phyloP scores from a whole-genome alignment of 2,113 vertebrate species.

The Cyphomyrus plagiostoma region DNA sequence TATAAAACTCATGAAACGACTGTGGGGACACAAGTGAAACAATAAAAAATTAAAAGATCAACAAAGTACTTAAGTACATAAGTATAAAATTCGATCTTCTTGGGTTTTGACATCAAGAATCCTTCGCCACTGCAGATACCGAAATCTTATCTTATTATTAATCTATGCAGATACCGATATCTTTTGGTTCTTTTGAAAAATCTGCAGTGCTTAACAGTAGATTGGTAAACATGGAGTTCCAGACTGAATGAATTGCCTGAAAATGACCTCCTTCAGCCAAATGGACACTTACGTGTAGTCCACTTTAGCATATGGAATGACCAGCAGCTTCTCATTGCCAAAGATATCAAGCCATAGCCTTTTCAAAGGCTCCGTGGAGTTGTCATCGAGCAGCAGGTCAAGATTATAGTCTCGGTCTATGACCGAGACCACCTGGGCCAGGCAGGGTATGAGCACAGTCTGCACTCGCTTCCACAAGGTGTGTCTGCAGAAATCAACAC shows the following conservation, averaged over 20 bases:
- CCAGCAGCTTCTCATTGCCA: constrained; percentile 67
- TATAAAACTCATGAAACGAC: not conserved
- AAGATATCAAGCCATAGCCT: constrained; percentile 87
- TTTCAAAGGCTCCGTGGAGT: constrained; percentile 53
- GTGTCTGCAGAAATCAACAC: constrained; percentile 57
- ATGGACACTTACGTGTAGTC: constrained; percentile 55
- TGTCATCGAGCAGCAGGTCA: constrained; percentile 63
- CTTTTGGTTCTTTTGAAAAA: not conserved
- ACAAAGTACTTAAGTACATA: not conserved
- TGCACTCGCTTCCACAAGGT: constrained; percentile 87
- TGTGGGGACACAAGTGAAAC: not conserved
- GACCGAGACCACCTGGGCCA: constrained; percentile 76
- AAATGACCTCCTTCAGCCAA: not conserved
- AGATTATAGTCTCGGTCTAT: constrained; percentile 82
- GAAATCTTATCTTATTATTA: too few species aligned
- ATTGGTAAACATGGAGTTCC: not conserved
- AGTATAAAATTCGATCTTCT: not conserved
- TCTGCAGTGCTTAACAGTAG: not conserved
- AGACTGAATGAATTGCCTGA: not conserved
- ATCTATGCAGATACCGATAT: too few species aligned
- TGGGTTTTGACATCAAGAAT: not conserved
- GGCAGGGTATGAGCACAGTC: constrained; percentile 66
- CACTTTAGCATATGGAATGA: constrained; percentile 51
- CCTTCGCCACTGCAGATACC: too few species aligned
- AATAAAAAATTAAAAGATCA: not conserved